phyloP scores from a whole-genome alignment of 2,113 vertebrate species.

The Drymodes brunneopygia region DNA sequence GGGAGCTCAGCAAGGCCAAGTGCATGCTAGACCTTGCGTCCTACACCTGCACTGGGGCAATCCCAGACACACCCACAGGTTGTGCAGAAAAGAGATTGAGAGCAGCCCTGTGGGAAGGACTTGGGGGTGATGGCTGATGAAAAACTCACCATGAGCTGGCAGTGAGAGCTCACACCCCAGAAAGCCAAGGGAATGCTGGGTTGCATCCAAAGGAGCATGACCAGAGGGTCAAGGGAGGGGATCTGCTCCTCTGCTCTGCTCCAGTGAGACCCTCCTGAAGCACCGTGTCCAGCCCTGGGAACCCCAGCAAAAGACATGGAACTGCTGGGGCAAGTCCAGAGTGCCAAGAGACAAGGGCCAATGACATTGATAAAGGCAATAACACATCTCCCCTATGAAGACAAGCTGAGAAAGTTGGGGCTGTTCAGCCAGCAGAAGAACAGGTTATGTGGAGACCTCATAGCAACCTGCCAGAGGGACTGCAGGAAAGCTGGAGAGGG shows the following conservation, averaged over 20 bases:
- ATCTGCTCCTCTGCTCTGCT: not conserved
- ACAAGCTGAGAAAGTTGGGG: not conserved
- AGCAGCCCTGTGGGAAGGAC: not conserved
- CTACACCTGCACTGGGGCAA: not conserved
- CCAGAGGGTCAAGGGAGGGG: not conserved
- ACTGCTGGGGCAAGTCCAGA: not conserved
- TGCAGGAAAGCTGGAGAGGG: not conserved
- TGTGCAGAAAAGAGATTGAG: not conserved
- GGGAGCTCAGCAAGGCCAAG: not conserved
- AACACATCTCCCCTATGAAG: accelerated
- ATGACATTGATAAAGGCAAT: not conserved
- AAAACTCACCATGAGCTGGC: not conserved
- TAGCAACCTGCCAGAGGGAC: accelerated
- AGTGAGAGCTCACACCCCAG: not conserved
- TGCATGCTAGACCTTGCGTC: no score
- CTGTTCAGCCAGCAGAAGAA: not conserved
- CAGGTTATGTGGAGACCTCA: not conserved
- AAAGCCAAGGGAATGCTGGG: not conserved
- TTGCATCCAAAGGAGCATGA: not conserved
- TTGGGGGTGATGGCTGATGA: not conserved
- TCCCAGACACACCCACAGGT: not conserved
- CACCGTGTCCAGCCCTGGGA: accelerated
- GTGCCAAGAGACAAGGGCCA: not conserved
- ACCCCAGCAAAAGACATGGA: not conserved
- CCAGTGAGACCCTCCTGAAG: accelerated